Base-by-base conservation (phyloP, 2,888 invertebrate genomes). In the Scrobipalpa atriplicella region DNA sequence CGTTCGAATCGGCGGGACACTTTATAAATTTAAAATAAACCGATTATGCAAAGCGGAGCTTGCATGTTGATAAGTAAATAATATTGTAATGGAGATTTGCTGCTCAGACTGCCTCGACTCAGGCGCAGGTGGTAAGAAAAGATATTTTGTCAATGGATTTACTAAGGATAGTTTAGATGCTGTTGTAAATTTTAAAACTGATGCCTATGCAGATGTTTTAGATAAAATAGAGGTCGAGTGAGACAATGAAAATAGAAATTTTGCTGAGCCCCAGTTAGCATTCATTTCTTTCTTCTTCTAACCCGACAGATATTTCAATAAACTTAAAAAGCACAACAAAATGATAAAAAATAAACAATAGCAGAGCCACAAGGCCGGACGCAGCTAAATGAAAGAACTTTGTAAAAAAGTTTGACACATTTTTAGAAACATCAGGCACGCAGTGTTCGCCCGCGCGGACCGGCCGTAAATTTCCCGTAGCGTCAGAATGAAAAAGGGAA, bases 351-450 rank as follows among this genome's bases (percentile, higher is more conserved):
- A 89, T 84, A 83, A 90, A 89, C 88, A 91, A 90, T 86, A 84
- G 82, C 78, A 84, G 89, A 87, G 79, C 81, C 78, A 79, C 87
- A 90, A 89, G 86, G 89, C 84, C 88, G 89, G 87, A 86, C 87
- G 82, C 79, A 79, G 80, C 83, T 86, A 90, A 92, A 92, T 91
- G 90, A 92, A 92, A 90, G 91, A 91, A 90, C 83, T 90, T 90
- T 83, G 87, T 91, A 90, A 92, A 92, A 83, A 92, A 90, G 85
- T 91, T 91, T 92, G 92, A 91, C 92, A 92, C 92, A 91, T 92
- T 92, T 92, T 92, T 92, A 90, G 90, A 89, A 90, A 87, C 91
- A 89, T 90, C 92, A 89, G 89, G 88, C 91, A 86, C 87, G 90
- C 87, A 89, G 83, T 86, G 89, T 85, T 85, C 84, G 85, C 83